These are phyloP conservation scores for Lipotes vexillifer DNA, from an alignment of 2,113 vertebrate species.

Conservation along the genomic window DNA sequence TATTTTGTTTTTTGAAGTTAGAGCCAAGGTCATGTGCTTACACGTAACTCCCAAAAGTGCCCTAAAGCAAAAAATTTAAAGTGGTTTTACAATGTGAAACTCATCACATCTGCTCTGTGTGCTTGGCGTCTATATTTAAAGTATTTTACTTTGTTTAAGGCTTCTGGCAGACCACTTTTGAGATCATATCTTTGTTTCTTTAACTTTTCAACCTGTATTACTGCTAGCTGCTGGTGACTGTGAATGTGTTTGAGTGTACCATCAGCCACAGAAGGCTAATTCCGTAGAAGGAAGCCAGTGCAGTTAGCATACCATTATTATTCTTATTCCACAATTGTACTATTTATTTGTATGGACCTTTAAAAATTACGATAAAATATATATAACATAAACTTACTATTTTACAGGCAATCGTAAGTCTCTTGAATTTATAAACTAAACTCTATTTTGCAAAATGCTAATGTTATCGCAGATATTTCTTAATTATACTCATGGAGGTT, in stretches of 20 bases:
- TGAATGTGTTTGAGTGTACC: not conserved
- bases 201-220: not conserved
- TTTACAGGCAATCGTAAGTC: not conserved
- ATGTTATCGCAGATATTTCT: not conserved
- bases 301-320: not conserved
- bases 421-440: not conserved
- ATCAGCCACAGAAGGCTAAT: not conserved
- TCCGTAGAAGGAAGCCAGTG: not conserved
- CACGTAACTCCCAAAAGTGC: not conserved
- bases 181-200: not conserved
- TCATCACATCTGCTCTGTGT: not conserved
- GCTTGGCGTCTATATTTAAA: not conserved
- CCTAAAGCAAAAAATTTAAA: not conserved
- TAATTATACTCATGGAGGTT: not conserved
- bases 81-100: not conserved
- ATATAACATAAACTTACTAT: not conserved
- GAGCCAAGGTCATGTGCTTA: not conserved
- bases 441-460: not conserved
- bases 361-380: not conserved
- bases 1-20: not conserved
- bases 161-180: not conserved
- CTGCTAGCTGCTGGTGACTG: not conserved
- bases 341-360: not conserved
- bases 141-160: not conserved
- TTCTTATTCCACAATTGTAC: not conserved